Conservation (phyloP, 2,888 invertebrate species). For the Yponomeuta sedellus region DNA sequence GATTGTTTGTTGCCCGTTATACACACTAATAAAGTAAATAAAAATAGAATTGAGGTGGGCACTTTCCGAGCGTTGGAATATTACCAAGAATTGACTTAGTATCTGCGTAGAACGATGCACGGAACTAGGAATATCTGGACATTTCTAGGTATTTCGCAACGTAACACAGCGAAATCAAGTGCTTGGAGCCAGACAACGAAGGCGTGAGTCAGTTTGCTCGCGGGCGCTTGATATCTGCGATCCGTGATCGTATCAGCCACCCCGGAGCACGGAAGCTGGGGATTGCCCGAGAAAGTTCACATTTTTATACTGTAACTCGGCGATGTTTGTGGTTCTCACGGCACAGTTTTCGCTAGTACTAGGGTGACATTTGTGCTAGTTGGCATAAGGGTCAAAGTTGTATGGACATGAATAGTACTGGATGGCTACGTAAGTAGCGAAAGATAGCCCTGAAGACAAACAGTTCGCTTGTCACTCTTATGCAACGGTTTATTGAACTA, state of each 20-base stretch:
- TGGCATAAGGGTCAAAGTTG: neutral
- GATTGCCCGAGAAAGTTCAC: conserved; percentile 54
- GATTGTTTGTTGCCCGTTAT: too few species aligned
- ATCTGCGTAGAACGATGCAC: too few species aligned
- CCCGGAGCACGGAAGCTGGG: conserved; percentile 55
- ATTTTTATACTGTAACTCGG: conserved; percentile 61
- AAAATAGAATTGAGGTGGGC: too few species aligned
- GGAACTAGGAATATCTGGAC: too few species aligned
- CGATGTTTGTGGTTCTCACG: conserved; percentile 51
- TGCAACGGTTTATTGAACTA: too few species aligned
- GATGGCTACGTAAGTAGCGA: neutral
- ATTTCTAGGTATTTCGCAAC: neutral
- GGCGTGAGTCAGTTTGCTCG: conserved; percentile 8
- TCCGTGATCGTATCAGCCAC: conserved; percentile 54
- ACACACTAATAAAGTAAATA: too few species aligned
- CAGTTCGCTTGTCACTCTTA: too few species aligned
- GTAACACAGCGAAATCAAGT: neutral
- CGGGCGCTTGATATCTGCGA: conserved; percentile 49
- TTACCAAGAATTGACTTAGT: too few species aligned
- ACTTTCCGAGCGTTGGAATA: too few species aligned
- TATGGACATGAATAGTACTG: neutral
- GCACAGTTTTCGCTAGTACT: conserved; percentile 30
- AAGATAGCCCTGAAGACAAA: too few species aligned
- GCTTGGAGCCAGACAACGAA: neutral
- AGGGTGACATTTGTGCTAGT: neutral